These are phyloP conservation scores for Pachymerium ferrugineum DNA, from an alignment of 2,888 invertebrate species.

Conservation along the genomic window DNA sequence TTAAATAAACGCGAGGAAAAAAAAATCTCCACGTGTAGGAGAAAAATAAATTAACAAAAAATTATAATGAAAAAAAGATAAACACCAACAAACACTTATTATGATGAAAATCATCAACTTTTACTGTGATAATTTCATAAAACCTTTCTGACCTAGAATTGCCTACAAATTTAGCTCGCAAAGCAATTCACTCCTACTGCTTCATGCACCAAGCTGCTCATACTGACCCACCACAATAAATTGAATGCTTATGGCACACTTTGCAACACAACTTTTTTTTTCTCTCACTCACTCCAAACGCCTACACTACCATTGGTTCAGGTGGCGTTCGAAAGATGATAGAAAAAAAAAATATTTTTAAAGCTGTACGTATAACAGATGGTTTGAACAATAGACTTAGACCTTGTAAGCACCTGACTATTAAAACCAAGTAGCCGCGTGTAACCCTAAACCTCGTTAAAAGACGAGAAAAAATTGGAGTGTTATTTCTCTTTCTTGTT, in stretches of 20 bases:
- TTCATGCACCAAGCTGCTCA: neutral
- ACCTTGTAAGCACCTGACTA: too few relatives aligned
- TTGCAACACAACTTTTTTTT: neutral
- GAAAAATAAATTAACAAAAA: too few relatives aligned
- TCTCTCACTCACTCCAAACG: too few relatives aligned
- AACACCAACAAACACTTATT: slow-evolving; percentile 6
- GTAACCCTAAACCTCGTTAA: too few relatives aligned
- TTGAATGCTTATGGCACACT: neutral
- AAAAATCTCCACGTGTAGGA: too few relatives aligned
- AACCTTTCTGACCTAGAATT: neutral
- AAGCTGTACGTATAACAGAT: neutral
- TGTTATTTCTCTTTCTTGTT: too few relatives aligned
- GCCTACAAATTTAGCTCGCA: slow-evolving; percentile 16
- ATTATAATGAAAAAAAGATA: slow-evolving; percentile 3
- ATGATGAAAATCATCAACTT: slow-evolving; percentile 7
- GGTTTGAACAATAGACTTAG: neutral
- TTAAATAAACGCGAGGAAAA: neutral
- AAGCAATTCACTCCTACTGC: too few relatives aligned
- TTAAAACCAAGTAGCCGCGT: too few relatives aligned
- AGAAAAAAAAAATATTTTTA: neutral
- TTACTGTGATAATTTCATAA: slow-evolving; percentile 25
- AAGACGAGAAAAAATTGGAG: too few relatives aligned
- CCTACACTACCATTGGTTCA: slow-evolving; percentile 2
- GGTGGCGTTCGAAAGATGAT: neutral
- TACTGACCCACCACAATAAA: slow-evolving; percentile 4